Evolutionary conservation across 2,113 vertebrate species (phyloP).

Genomic region (Cyanoramphus novaezelandiae): DNA sequence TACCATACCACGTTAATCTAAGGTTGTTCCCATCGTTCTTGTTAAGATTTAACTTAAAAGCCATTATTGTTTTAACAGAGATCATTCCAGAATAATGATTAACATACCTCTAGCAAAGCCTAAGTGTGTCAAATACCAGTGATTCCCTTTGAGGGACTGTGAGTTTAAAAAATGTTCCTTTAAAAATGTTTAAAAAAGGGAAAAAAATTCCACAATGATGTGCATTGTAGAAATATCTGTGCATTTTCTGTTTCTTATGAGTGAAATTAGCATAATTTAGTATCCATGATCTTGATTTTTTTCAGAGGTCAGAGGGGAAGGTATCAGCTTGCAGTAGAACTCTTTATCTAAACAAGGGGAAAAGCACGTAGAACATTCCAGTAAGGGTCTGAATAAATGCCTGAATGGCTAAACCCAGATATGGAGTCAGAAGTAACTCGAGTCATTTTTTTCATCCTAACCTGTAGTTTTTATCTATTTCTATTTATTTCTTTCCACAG

Average conservation of each 20-base stretch:
- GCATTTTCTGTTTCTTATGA: neutral
- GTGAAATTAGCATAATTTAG: neutral
- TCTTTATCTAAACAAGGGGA: neutral
- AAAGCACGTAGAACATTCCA: neutral
- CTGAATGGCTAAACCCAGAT: neutral
- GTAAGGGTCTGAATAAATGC: neutral
- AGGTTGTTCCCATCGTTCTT: neutral
- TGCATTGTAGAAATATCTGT: neutral
- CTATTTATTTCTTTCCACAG: neutral
- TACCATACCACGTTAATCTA: neutral
- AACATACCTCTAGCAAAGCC: constrained; percentile 5
- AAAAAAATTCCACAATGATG: neutral
- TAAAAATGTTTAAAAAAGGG: neutral
- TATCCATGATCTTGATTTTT: neutral
- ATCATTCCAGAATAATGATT: constrained; percentile 35
- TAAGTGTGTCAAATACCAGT: neutral
- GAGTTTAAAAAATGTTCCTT: neutral
- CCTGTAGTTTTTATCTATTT: neutral
- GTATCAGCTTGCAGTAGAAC: neutral
- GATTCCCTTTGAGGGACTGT: neutral
- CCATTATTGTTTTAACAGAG: neutral
- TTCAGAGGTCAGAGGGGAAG: neutral
- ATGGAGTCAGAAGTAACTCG: neutral
- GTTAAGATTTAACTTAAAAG: constrained; percentile 58
- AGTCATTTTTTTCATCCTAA: neutral